These are phyloP conservation scores for Bombus pascuorum DNA, from an alignment of 1,140 invertebrate genomes.

Conservation along the genomic window DNA sequence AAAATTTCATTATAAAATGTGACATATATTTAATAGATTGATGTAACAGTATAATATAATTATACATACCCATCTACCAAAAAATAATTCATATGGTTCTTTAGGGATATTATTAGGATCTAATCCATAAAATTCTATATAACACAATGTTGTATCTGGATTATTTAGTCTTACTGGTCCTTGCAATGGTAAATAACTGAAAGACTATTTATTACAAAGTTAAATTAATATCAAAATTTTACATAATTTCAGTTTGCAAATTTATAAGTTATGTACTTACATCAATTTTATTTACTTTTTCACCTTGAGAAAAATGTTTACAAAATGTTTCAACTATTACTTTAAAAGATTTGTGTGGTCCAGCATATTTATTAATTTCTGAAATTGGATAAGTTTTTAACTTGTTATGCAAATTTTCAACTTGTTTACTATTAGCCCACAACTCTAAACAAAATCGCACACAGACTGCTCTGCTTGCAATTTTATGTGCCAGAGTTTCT, in stretches of 20 bases:
- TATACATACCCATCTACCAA: conserved; percentile 91
- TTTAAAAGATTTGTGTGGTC: conserved; percentile 87
- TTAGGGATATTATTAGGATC: conserved; percentile 89
- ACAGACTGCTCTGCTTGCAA: conserved; percentile 90
- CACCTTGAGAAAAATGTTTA: conserved; percentile 89
- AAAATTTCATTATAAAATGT: conserved; percentile 51
- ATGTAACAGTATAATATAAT: conserved; percentile 10
- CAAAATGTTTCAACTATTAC: conserved; percentile 95
- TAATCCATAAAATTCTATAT: conserved; percentile 94
- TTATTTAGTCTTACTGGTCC: conserved; percentile 92
- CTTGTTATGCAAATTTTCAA: conserved; percentile 85
- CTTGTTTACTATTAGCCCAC: conserved; percentile 86
- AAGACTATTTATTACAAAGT: conserved; percentile 79
- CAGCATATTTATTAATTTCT: conserved; percentile 83
- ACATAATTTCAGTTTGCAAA: conserved; percentile 27
- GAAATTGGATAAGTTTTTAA: conserved; percentile 84
- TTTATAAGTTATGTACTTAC: conserved; percentile 80
- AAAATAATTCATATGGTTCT: conserved; percentile 89
- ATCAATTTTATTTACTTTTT: conserved; percentile 94
- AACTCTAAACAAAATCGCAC: conserved; percentile 90
- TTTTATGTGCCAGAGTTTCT: conserved; percentile 84
- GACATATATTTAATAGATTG: not conserved
- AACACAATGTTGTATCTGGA: conserved; percentile 90
- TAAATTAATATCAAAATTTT: not conserved
- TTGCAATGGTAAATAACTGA: conserved; percentile 91